A percentile compares a stretch with the other conserved stretches of the same genome.
phyloP scores from a whole-genome alignment of 2,888 invertebrate species.

The Lucinisca nassula region DNA sequence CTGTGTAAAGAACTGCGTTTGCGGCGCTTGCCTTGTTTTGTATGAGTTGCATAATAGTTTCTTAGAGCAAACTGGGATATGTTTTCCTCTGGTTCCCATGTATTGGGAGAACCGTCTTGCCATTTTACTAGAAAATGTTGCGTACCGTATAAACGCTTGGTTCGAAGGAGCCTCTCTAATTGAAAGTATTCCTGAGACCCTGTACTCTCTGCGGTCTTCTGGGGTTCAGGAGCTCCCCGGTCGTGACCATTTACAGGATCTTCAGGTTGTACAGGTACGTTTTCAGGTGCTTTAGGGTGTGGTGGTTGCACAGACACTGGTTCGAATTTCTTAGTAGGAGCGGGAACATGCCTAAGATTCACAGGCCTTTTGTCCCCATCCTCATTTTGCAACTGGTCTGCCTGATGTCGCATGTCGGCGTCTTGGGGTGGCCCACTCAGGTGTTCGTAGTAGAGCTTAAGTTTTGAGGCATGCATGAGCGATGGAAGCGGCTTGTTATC shows the following conservation, averaged over 20 bases:
- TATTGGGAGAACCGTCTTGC: not conserved
- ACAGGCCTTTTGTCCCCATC: too few species aligned
- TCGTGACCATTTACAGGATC: not conserved
- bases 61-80: not conserved
- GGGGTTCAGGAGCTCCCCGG: not conserved
- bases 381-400: too few species aligned
- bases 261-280: too few species aligned
- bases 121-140: not conserved
- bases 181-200: not conserved
- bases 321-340: too few species aligned
- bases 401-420: too few species aligned
- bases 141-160: not conserved
- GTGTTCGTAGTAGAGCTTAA: too few species aligned
- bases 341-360: too few species aligned
- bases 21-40: not conserved
- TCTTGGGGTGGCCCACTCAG: too few species aligned
- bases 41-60: not conserved
- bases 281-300: too few species aligned
- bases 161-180: not conserved
- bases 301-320: too few species aligned
- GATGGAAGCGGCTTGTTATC: not conserved
- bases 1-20: too few species aligned
- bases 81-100: not conserved
- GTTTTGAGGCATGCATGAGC: not conserved
- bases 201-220: not conserved